Evolutionary conservation across 2,888 invertebrate species (phyloP).

Genomic region (Heliothis peltigera): DNA sequence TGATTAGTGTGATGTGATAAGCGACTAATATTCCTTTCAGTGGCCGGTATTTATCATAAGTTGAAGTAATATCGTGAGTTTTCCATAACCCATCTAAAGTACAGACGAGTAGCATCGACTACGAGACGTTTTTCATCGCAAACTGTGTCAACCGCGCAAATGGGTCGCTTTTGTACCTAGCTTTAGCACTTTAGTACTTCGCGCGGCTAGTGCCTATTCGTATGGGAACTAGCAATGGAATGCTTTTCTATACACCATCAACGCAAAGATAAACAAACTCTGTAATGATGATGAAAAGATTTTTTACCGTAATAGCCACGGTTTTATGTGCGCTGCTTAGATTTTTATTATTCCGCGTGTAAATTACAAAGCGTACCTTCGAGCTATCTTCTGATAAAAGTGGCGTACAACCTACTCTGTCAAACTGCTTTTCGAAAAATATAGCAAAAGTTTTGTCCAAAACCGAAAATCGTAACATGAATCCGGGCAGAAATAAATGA

Average conservation of each 20-base stretch:
- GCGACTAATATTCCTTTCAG: not conserved
- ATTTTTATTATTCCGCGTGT: conserved; percentile 11
- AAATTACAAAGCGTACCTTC: conserved; percentile 35
- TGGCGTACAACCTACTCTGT: conserved; percentile 17
- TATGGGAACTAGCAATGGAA: not conserved
- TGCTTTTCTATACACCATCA: not conserved
- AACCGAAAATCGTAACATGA: conserved; percentile 48
- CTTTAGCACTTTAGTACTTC: conserved; percentile 25
- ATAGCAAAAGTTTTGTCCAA: conserved; percentile 45
- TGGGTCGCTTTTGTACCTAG: conserved; percentile 40
- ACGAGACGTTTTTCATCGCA: conserved; percentile 30
- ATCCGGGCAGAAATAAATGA: conserved; percentile 48
- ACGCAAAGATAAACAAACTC: not conserved
- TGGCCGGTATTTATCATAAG: not conserved
- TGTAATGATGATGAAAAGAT: not conserved
- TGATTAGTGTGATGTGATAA: too few species aligned
- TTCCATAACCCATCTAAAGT: conserved; percentile 14
- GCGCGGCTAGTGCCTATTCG: not conserved
- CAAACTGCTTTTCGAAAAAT: conserved; percentile 43
- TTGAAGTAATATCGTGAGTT: not conserved
- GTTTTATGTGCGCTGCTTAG: conserved; percentile 3
- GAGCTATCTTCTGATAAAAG: conserved; percentile 37
- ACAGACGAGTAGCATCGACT: not conserved
- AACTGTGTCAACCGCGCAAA: conserved; percentile 53
- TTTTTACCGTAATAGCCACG: not conserved